These are phyloP conservation scores for Nebria ingens DNA, from an alignment of 1,140 invertebrate genomes.

Conservation along the genomic window DNA sequence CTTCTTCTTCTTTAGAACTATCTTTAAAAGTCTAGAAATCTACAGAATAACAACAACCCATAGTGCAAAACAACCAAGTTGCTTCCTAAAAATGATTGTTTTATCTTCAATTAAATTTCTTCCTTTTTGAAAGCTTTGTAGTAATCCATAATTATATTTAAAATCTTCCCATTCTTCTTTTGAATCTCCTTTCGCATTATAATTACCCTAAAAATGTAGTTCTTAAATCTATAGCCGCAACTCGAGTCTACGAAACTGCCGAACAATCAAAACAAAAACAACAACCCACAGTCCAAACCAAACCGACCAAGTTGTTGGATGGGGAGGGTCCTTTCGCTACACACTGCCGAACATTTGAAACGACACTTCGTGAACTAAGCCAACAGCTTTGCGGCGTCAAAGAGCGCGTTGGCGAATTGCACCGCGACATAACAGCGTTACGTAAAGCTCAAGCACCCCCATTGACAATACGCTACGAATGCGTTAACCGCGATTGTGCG, in stretches of 20 bases:
- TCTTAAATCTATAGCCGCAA: too few relatives aligned
- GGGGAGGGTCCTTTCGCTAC: constrained; percentile 51
- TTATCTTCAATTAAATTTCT: too few relatives aligned
- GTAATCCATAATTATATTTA: too few relatives aligned
- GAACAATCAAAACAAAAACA: constrained; percentile 37
- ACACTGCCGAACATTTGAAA: constrained; percentile 54
- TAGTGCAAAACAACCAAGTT: too few relatives aligned
- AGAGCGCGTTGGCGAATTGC: constrained; percentile 51
- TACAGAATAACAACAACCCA: too few relatives aligned
- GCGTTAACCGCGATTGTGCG: constrained; percentile 48
- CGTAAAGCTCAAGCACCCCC: constrained; percentile 47
- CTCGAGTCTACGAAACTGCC: constrained; percentile 28
- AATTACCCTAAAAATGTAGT: too few relatives aligned
- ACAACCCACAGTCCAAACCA: constrained; percentile 34
- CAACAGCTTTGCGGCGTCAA: constrained; percentile 51
- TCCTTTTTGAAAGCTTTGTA: too few relatives aligned
- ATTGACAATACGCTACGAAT: constrained; percentile 43
- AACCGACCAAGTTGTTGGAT: constrained; percentile 36
- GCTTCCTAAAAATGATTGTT: too few relatives aligned
- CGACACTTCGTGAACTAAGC: constrained; percentile 49
- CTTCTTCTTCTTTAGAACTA: too few relatives aligned
- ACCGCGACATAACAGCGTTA: constrained; percentile 46
- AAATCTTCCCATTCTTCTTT: too few relatives aligned
- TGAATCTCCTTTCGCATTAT: too few relatives aligned
- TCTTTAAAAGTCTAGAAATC: too few relatives aligned